These are phyloP conservation scores for Phrynocephalus guinanensis DNA, from an alignment of 2,797 vertebrate genomes.

Conservation along the genomic window DNA sequence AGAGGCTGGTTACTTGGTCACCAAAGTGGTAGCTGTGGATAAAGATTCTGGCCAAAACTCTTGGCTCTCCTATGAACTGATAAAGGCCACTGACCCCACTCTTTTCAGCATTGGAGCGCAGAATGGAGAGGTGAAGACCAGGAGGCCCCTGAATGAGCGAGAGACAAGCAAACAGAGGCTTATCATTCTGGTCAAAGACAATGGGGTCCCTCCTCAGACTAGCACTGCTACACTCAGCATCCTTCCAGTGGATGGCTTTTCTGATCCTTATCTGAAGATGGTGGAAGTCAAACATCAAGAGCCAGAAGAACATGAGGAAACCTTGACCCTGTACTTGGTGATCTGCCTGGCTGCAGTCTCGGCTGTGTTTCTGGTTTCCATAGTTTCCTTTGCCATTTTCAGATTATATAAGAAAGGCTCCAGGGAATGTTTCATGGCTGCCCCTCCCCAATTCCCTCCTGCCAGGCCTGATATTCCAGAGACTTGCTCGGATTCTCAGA, in stretches of 20 bases:
- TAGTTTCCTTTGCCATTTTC: conserved; percentile 60
- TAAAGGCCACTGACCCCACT: conserved; percentile 24
- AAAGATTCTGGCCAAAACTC: not conserved
- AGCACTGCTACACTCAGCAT: conserved; percentile 28
- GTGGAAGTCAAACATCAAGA: not conserved
- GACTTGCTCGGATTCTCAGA: conserved; percentile 17
- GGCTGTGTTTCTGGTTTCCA: conserved; percentile 67
- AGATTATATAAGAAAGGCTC: conserved; percentile 54
- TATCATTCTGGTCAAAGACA: too few relatives aligned
- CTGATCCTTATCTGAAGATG: conserved; percentile 8
- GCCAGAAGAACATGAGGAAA: conserved; percentile 46
- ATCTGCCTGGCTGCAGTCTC: conserved; percentile 69
- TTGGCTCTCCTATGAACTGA: too few relatives aligned
- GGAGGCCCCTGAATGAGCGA: too few relatives aligned
- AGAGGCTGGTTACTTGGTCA: too few relatives aligned
- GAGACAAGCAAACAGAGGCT: too few relatives aligned
- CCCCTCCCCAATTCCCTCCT: conserved; percentile 16
- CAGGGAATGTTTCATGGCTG: not conserved
- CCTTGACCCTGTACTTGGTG: conserved; percentile 67
- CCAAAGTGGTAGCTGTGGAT: not conserved
- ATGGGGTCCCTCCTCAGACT: conserved; percentile 65
- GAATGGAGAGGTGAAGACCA: too few relatives aligned
- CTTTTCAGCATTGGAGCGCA: too few relatives aligned
- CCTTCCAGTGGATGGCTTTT: conserved; percentile 30
- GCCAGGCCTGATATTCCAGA: not conserved